Evolutionary conservation across 2,888 invertebrate species (phyloP), one percentile per base, ranked within the genome.

Genomic region (Mimachlamys varia): DNA sequence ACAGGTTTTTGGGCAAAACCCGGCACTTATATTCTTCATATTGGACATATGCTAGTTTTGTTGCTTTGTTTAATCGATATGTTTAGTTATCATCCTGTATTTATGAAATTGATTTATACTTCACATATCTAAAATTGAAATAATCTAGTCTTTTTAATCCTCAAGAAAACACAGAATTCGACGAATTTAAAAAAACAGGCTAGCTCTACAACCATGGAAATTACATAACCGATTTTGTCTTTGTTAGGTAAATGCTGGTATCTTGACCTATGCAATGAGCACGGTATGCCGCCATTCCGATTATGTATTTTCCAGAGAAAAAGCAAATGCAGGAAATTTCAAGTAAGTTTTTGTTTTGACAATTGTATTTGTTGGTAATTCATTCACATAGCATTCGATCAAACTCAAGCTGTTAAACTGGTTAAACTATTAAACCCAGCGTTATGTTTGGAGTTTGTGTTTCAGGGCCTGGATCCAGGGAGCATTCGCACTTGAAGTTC

Each of bases 211-310:
- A 3, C 3, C 7, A 7, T 44, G 44, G 7, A 44, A 44, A 44
- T 44, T 44, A 7, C 7, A 5, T 44, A 5, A 44, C 44, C 4
- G 4, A 44, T 44, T 44, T 44, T 5, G 7, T 44, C 44, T 44
- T 44, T 44, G 44, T 44, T 44, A 96, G 96, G 94, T 95, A 10
- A 96, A 96, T 93, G 92, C 95, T 7, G 90, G 94, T 15, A 93
- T 96, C 50, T 93, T 96, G 33, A 92, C 93, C 19, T 95, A 95
- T 90, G 95, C 96, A n/a, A 93, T 96, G 94, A 93, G 94, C 22
- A 95, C 94, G 55, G 95, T 96, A 22, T 95, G 95, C 90, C 94
- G 94, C 90, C 95, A 95, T 92, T 94, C 95, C 13, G 95, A 95
- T 44, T 95, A 95, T 92, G 95, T 95, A 53, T 95, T 95, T 92